Percentiles rank a stretch among this genome's conserved stretches.
Evolutionary conservation across 2,113 vertebrate genomes (phyloP).

Genomic region (Aix galericulata): DNA sequence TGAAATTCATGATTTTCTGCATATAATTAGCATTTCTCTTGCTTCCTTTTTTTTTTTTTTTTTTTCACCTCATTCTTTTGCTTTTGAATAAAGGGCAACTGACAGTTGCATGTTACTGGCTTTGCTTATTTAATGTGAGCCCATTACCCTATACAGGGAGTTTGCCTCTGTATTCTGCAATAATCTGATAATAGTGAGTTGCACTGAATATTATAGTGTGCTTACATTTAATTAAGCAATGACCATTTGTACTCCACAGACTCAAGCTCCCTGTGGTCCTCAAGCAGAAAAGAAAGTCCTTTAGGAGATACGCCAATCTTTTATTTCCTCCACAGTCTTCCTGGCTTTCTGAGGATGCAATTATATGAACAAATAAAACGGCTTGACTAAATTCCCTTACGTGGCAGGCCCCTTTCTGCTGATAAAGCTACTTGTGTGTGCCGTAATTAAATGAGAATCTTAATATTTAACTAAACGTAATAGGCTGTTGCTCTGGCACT

Average conservation of each 20-base stretch:
- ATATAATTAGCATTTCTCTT: neutral
- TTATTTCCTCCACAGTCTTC: conserved; percentile 64
- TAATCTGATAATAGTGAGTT: conserved; percentile 77
- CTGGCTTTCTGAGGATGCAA: conserved; percentile 79
- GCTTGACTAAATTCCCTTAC: conserved; percentile 73
- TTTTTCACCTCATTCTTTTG: neutral
- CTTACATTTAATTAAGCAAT: conserved; percentile 82
- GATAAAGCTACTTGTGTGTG: conserved; percentile 81
- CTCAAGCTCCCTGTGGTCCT: conserved; percentile 67
- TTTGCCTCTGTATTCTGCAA: conserved; percentile 46
- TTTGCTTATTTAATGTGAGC: conserved; percentile 6
- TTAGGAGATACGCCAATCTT: conserved; percentile 74
- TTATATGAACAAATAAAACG: conserved; percentile 82
- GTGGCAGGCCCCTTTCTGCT: conserved; percentile 77
- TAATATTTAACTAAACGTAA: conserved; percentile 80
- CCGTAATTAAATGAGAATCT: conserved; percentile 81
- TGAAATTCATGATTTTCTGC: conserved; percentile 9
- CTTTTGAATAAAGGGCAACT: conserved; percentile 38
- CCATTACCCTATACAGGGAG: conserved; percentile 8
- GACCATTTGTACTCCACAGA: conserved; percentile 72
- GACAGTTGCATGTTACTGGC: conserved; percentile 15
- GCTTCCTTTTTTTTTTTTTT: neutral
- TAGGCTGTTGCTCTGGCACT: conserved; percentile 71
- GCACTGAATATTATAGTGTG: conserved; percentile 70
- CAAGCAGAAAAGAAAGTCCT: conserved; percentile 72